Conservation (phyloP, 2,113 vertebrate genomes). For the Pygoscelis antarcticus region DNA sequence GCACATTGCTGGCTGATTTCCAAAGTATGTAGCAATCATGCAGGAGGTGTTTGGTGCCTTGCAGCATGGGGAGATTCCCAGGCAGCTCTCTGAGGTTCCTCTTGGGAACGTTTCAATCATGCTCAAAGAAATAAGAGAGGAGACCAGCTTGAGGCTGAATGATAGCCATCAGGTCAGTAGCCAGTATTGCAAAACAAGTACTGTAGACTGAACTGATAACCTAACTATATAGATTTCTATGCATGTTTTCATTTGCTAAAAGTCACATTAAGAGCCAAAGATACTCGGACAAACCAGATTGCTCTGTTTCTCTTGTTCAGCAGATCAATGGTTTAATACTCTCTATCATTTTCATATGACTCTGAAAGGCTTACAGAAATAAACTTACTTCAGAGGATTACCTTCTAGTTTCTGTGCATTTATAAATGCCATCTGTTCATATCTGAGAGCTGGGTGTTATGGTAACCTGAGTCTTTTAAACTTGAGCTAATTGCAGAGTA, state of each 20-base stretch:
- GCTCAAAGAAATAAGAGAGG: not conserved
- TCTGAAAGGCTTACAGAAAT: slow-evolving; percentile 42
- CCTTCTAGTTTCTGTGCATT: slow-evolving; percentile 42
- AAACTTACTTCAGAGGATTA: slow-evolving; percentile 54
- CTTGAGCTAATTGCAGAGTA: slow-evolving; percentile 27
- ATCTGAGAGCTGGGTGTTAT: slow-evolving; percentile 48
- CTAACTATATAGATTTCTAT: not conserved
- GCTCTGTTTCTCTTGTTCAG: not conserved
- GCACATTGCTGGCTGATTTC: not conserved
- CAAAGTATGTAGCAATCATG: not conserved
- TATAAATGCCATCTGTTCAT: slow-evolving; percentile 53
- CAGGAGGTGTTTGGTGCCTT: not conserved
- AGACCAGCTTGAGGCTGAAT: not conserved
- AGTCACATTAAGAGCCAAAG: not conserved
- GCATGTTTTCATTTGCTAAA: not conserved
- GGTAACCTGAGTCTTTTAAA: slow-evolving; percentile 43
- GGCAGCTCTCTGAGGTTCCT: not conserved
- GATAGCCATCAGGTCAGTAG: not conserved
- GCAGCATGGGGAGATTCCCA: not conserved
- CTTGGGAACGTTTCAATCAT: not conserved
- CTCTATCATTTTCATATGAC: not conserved
- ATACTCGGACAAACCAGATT: not conserved
- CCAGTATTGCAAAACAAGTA: not conserved
- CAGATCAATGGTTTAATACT: slow-evolving; percentile 19
- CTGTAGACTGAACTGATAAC: not conserved